Percentiles rank a stretch among this genome's conserved stretches.
Evolutionary conservation across 2,113 vertebrate genomes (phyloP).

Genomic region (Puntigrus tetrazona): DNA sequence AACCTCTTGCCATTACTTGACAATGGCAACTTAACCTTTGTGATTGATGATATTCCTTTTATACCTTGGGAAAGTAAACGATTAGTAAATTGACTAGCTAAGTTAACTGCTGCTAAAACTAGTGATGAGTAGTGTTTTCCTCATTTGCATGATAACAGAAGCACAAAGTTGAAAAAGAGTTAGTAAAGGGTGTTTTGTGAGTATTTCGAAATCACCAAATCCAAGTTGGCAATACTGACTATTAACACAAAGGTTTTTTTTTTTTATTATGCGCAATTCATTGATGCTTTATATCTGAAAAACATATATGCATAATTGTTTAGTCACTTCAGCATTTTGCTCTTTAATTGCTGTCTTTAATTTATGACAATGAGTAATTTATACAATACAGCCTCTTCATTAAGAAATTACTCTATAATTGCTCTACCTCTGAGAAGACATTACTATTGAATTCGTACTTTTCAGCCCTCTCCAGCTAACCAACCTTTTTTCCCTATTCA

Average conservation of each 20-base stretch:
- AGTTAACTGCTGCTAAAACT: not conserved
- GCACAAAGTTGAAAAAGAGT: not conserved
- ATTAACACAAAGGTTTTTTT: not conserved
- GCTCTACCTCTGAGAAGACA: not conserved
- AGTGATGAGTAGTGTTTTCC: not conserved
- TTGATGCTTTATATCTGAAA: not conserved
- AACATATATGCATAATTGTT: not conserved
- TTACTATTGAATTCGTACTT: not conserved
- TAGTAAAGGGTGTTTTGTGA: not conserved
- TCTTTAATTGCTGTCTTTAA: not conserved
- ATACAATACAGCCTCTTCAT: not conserved
- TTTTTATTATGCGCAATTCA: not conserved
- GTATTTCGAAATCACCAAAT: not conserved
- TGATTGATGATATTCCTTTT: not conserved
- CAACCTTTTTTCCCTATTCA: not conserved
- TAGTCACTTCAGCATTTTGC: not conserved
- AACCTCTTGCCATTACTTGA: constrained; percentile 10
- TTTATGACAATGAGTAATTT: too few relatives aligned
- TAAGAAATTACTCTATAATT: not conserved
- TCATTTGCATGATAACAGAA: not conserved
- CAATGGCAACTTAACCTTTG: not conserved
- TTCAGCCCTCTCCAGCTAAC: not conserved
- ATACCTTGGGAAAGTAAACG: not conserved
- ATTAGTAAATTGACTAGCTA: not conserved
- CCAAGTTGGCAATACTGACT: not conserved